Conservation (phyloP, 1,140 invertebrate genomes). For the Leptopilina boulardi region DNA sequence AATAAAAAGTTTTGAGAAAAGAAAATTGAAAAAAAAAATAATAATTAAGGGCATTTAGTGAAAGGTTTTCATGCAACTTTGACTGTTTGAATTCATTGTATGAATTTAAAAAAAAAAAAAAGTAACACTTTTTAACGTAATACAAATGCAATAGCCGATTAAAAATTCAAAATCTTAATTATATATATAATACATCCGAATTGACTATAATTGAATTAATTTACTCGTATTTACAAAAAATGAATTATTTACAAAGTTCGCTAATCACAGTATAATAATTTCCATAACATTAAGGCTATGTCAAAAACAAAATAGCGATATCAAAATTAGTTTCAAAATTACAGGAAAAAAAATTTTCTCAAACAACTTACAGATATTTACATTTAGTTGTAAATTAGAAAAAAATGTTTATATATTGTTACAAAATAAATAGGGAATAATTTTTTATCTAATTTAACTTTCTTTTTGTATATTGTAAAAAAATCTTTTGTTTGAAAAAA, state of each 20-base stretch:
- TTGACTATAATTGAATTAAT: constrained; percentile 52
- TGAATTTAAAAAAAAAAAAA: not conserved
- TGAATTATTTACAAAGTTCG: constrained; percentile 25
- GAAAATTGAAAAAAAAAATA: too few relatives aligned
- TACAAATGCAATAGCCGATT: constrained; percentile 56
- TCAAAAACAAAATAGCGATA: too few relatives aligned
- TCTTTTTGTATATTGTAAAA: too few relatives aligned
- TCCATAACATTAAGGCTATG: not conserved
- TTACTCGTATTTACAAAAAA: constrained; percentile 42
- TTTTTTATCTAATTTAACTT: too few relatives aligned
- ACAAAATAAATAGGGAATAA: too few relatives aligned
- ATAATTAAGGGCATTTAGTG: not conserved
- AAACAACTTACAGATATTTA: too few relatives aligned
- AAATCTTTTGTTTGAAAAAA: too few relatives aligned
- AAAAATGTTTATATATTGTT: too few relatives aligned
- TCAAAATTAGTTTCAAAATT: too few relatives aligned
- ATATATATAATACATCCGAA: constrained; percentile 36
- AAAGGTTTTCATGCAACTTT: not conserved
- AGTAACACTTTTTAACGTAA: constrained; percentile 45
- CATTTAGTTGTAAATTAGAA: too few relatives aligned
- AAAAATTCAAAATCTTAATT: constrained; percentile 39
- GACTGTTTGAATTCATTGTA: not conserved
- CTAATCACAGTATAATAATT: constrained; percentile 8
- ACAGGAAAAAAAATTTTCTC: too few relatives aligned
- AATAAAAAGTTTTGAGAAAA: too few relatives aligned